A percentile compares a stretch with the other conserved stretches of the same genome.
Evolutionary conservation across 2,113 vertebrate species (phyloP).

Genomic region (Phylloscopus trochilus): DNA sequence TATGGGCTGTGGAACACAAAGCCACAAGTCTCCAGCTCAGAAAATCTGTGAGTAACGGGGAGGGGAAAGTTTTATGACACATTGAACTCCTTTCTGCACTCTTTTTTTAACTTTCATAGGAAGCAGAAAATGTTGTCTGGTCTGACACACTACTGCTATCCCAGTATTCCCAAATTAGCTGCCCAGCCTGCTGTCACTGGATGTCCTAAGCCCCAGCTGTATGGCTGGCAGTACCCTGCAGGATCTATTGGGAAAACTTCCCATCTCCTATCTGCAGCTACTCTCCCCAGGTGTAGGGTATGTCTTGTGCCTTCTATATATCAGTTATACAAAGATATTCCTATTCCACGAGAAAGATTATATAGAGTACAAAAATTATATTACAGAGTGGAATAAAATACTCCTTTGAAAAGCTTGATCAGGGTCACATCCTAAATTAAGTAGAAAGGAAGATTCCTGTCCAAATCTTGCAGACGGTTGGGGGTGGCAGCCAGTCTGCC

Average conservation of each 20-base stretch:
- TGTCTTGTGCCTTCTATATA: neutral
- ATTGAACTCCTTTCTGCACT: neutral
- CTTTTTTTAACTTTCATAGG: neutral
- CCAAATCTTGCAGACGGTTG: neutral
- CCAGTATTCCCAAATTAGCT: neutral
- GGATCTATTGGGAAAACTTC: neutral
- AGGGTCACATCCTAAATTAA: neutral
- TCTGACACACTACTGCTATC: neutral
- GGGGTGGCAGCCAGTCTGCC: neutral
- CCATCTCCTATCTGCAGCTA: neutral
- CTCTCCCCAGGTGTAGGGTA: neutral
- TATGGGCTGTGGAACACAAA: neutral
- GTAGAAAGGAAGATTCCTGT: neutral
- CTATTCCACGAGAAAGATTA: neutral
- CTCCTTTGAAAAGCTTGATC: neutral
- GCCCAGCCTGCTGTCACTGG: accelerated
- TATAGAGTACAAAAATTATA: neutral
- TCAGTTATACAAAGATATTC: neutral
- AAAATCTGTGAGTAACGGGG: neutral
- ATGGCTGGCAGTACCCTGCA: neutral
- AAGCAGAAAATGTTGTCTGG: neutral
- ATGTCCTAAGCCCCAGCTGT: neutral
- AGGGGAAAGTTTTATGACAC: neutral
- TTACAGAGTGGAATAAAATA: neutral
- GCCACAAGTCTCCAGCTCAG: neutral